Base-by-base conservation (phyloP, 2,113 vertebrate species). In the Amphiprion percula region DNA sequence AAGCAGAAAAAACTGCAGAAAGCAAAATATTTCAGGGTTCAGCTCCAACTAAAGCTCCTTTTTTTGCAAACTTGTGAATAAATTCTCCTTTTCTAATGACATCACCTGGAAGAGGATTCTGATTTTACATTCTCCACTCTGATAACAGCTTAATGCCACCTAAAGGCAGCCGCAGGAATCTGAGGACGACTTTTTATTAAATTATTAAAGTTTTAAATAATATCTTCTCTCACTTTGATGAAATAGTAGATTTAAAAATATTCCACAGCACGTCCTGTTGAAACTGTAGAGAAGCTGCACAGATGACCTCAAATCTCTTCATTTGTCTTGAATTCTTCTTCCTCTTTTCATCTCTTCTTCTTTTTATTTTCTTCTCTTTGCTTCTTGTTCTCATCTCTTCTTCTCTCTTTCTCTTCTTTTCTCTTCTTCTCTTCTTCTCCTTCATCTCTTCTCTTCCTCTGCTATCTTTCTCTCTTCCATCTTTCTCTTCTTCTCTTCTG, bases 81-180 rank as follows among this genome's bases (percentile, higher is more conserved):
- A 50, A 64, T 64, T 2, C 39, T 50, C 10, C 21, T 50, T 60
- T 61, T 21, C 55, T 58, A 46, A 58, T 68, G 37, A 52, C 54
- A 37, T 52, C 14, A 46, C 46, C 41, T 12, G 19, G 63, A 33
- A 16, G 23, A 47, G 26, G 55, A 61, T 61, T 46, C 52, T 26
- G 19, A 70, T 68, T 33, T 74, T 16, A 47, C 26, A 65, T 49
- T 65, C 56, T 2, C 19, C 17, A 4, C 55, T 62, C 26, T 41
- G 67, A 80, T 68, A 66, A 64, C 55, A 61, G n/a, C 15, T 66
- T 56, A 67, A 73, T 79, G 39, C 24, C 71, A 82, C 47, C 44
- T 30, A 41, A 59, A 65, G 61, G n/a, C 16, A 1, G 49, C 67
- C 2, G n/a, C 16, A 49, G 46, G 49, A 55, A 70, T 59, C 75